These are phyloP conservation scores for Aproaerema taeniolella DNA, from an alignment of 2,888 invertebrate genomes.

Conservation along the genomic window DNA sequence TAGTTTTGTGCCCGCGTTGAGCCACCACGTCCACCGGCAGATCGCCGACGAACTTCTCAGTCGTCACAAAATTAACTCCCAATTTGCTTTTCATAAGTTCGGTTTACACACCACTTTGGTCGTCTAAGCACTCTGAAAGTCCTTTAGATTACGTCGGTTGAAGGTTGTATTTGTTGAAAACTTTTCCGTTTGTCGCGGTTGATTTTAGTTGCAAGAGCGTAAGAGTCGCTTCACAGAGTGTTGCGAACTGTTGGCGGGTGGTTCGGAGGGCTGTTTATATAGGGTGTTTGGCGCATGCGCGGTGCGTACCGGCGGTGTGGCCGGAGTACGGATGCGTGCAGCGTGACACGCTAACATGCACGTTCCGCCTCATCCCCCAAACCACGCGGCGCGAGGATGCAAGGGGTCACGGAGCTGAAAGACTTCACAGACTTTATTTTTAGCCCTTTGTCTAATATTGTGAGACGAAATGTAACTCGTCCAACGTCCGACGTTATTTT, in stretches of 20 bases:
- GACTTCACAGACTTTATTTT: too few relatives aligned
- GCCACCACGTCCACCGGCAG: conserved; percentile 43
- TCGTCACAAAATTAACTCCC: conserved; percentile 46
- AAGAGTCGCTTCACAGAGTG: conserved; percentile 41
- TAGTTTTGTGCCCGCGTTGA: conserved; percentile 38
- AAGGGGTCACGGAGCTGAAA: too few relatives aligned
- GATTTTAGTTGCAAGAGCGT: conserved; percentile 26
- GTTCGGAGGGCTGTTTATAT: conserved; percentile 40
- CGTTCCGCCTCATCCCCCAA: conserved; percentile 18
- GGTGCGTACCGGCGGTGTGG: too few relatives aligned
- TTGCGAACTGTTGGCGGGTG: conserved; percentile 46
- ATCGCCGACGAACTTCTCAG: conserved; percentile 52
- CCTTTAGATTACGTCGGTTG: conserved; percentile 21
- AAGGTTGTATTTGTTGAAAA: conserved; percentile 38
- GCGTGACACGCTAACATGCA: conserved; percentile 37
- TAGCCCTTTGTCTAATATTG: too few relatives aligned
- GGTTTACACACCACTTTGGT: conserved; percentile 32
- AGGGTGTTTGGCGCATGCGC: conserved; percentile 51
- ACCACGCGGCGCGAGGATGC: too few relatives aligned
- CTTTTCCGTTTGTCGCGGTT: conserved; percentile 45
- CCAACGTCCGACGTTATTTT: too few relatives aligned
- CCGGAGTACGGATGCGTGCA: conserved; percentile 29
- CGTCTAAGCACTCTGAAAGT: conserved; percentile 25
- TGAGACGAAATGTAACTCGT: too few relatives aligned
- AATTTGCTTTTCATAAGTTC: conserved; percentile 63